These are phyloP conservation scores for Drosophila nebulosa DNA, from an alignment of 1,140 invertebrate genomes.

Conservation along the genomic window DNA sequence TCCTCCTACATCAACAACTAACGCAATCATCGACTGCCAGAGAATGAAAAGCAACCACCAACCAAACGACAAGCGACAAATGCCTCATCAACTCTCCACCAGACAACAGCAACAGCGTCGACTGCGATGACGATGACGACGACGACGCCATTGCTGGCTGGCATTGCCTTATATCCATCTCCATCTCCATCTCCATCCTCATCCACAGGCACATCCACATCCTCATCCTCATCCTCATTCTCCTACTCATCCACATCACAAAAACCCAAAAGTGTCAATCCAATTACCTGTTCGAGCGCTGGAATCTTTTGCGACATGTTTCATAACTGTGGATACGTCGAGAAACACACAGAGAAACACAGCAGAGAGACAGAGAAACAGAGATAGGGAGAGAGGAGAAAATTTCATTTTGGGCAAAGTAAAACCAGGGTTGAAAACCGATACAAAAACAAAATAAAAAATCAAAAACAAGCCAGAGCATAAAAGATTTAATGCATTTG, in stretches of 20 bases:
- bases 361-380: not conserved
- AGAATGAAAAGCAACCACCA: slow-evolving; percentile 56
- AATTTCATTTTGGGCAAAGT: not conserved
- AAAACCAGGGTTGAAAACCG: slow-evolving; percentile 1
- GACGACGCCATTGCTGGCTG: slow-evolving; percentile 32
- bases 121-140: not conserved
- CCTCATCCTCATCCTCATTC: slow-evolving; percentile 30
- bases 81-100: slow-evolving; percentile 68
- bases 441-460: not conserved
- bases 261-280: slow-evolving; percentile 77
- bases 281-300: slow-evolving; percentile 78
- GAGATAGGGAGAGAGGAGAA: not conserved
- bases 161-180: slow-evolving; percentile 5
- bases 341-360: slow-evolving; percentile 39
- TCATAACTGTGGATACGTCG: slow-evolving; percentile 63
- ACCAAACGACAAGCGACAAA: slow-evolving; percentile 54
- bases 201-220: slow-evolving; percentile 32
- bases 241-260: slow-evolving; percentile 29
- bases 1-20: slow-evolving; percentile 60
- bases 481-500: no score
- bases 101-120: slow-evolving; percentile 1
- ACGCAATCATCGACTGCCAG: slow-evolving; percentile 72
- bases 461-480: no score
- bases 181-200: slow-evolving; percentile 19
- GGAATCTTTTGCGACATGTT: slow-evolving; percentile 79